These are phyloP conservation scores for Dermolepida albohirtum DNA, from an alignment of 2,888 invertebrate genomes.

Conservation along the genomic window DNA sequence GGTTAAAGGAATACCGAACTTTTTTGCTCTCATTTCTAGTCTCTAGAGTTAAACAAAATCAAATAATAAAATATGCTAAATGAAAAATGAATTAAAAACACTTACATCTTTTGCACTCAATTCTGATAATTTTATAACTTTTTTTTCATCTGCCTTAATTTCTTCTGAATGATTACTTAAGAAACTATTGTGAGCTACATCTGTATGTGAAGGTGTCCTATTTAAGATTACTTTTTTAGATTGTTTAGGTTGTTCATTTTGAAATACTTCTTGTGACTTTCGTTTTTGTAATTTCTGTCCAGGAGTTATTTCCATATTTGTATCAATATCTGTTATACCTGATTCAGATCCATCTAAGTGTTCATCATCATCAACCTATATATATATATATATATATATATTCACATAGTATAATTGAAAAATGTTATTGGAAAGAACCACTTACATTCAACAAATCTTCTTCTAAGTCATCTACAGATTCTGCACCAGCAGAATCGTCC, in stretches of 20 bases:
- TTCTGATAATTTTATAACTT: conserved; percentile 71
- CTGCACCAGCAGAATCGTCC: conserved; percentile 55
- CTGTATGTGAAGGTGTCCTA: conserved; percentile 62
- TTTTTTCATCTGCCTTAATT: conserved; percentile 60
- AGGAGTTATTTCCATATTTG: conserved; percentile 56
- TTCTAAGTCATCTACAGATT: conserved; percentile 69
- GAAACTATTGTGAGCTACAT: conserved; percentile 25
- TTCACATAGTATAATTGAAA: conserved; percentile 16
- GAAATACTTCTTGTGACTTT: conserved; percentile 53
- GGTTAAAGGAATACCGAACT: conserved; percentile 76
- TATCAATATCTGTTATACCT: conserved; percentile 60
- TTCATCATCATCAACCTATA: conserved; percentile 61
- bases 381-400: no score
- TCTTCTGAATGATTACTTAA: conserved; percentile 56
- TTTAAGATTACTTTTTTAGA: conserved; percentile 75
- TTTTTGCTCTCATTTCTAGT: conserved; percentile 82
- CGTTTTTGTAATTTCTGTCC: conserved; percentile 54
- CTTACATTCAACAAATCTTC: conserved; percentile 70
- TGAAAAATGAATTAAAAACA: conserved; percentile 38
- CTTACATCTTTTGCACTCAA: conserved; percentile 70
- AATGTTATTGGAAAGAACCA: conserved; percentile 23
- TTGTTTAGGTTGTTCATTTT: conserved; percentile 57
- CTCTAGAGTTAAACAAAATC: conserved; percentile 63
- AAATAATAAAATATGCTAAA: conserved; percentile 41
- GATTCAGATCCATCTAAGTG: conserved; percentile 60